Evolutionary conservation across 2,888 invertebrate species (phyloP), one percentile per base, ranked within the genome.

Genomic region (Zhuqinia jingwanae): DNA sequence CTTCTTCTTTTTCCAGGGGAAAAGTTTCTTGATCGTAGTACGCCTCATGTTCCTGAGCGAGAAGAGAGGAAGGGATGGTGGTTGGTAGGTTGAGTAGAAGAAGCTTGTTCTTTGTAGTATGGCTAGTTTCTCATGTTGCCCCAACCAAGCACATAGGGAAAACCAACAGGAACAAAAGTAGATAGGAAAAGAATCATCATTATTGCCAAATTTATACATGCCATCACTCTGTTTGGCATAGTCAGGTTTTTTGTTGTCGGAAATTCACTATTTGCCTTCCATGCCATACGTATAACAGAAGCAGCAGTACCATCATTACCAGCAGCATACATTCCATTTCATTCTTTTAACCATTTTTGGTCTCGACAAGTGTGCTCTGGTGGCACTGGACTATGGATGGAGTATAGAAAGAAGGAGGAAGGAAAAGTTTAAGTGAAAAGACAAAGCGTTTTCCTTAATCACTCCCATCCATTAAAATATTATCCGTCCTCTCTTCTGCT

Each of bases 401-500:
- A 75, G 27, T 8, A 50, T 11, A 27, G 75, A 30, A 56, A 17
- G 36, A 53, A 42, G 17, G 56, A 60, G 77, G 63, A 78, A 58
- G 77, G 77, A 78, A 79, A 79, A 79, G 79, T 79, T 79, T 79
- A 84, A 87, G 85, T 87, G 85, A 81, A 79, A 79, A 78, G 85
- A 87, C 87, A 87, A 87, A 87, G 87, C 84, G 81, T 80, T 87
- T 84, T 77, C 87, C 87, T 85, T 87, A 87, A 87, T 87, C 87
- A 87, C 87, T 87, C 73, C 65, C 84, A 87, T 87, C 87, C 87
- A 87, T 87, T 87, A 87, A 87, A 87, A 87, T 87, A 87, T 87
- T 87, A 87, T 85, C 81, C 85, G 30, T 70, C 60, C 56, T 85
- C 81, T 77, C 20, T 58, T 73, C 56, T 47, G 20, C 15, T 45